Evolutionary conservation across 2,113 vertebrate species (phyloP).

Genomic region (Delphinus delphis): DNA sequence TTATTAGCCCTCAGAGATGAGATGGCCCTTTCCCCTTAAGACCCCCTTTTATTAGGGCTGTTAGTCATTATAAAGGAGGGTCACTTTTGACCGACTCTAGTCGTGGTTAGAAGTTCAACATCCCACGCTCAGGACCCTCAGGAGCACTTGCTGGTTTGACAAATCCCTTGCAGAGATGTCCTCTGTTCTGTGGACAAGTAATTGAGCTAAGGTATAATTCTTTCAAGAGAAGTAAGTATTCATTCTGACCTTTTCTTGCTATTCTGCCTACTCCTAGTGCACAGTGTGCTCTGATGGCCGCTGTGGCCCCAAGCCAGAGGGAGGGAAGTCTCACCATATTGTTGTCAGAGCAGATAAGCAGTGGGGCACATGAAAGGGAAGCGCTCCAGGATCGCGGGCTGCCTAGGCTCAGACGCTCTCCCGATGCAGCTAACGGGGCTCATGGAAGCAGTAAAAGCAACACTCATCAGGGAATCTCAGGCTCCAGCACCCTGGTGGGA

Average conservation of each 20-base stretch:
- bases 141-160: background rate
- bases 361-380: slow-evolving; percentile 86
- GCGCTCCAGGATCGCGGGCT: slow-evolving; percentile 84
- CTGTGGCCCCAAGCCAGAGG: slow-evolving; percentile 83
- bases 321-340: slow-evolving; percentile 86
- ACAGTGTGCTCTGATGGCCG: slow-evolving; percentile 80
- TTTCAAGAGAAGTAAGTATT: slow-evolving; percentile 82
- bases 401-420: slow-evolving; percentile 83
- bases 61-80: background rate
- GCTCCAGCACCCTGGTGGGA: slow-evolving; percentile 80
- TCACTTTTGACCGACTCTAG: background rate
- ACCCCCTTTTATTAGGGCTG: background rate
- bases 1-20: background rate
- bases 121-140: background rate
- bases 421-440: slow-evolving; percentile 82
- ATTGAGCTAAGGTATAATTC: slow-evolving; percentile 80
- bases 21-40: background rate
- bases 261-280: slow-evolving; percentile 84
- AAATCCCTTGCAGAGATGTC: background rate
- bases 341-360: slow-evolving; percentile 90
- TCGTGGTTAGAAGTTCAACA: background rate
- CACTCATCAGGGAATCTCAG: slow-evolving; percentile 85
- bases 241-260: slow-evolving; percentile 84
- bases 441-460: slow-evolving; percentile 85
- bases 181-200: slow-evolving; percentile 63